Conservation (phyloP, 2,113 vertebrate genomes). For the Tyto alba region DNA sequence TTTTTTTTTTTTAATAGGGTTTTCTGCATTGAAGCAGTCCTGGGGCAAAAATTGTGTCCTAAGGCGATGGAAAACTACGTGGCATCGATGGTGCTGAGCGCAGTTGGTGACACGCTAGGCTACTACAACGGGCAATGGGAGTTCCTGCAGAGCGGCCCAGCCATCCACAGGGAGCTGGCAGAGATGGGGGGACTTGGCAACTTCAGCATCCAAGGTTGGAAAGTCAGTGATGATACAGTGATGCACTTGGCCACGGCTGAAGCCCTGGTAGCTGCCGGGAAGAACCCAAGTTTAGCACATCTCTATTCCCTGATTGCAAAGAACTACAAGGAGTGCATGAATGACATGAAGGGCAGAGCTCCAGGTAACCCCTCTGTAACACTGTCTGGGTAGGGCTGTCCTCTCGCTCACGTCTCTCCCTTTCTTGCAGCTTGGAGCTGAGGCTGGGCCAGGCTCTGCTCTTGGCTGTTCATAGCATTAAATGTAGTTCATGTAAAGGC, state of each 20-base stretch:
- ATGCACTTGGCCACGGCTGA: constrained; percentile 85
- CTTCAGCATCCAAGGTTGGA: constrained; percentile 63
- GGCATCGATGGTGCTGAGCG: constrained; percentile 79
- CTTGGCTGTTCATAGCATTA: background rate
- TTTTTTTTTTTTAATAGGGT: background rate
- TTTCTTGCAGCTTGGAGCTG: background rate
- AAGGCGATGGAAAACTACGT: constrained; percentile 65
- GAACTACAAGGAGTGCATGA: constrained; percentile 79
- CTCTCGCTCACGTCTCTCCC: accelerated
- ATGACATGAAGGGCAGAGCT: constrained; percentile 76
- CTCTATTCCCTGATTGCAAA: constrained; percentile 74
- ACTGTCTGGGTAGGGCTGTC: background rate
- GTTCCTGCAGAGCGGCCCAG: constrained; percentile 59
- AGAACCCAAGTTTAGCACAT: background rate
- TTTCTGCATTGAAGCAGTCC: background rate
- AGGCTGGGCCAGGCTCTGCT: background rate
- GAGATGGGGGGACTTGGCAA: constrained; percentile 70
- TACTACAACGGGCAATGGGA: constrained; percentile 73
- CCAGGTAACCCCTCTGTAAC: constrained; percentile 66
- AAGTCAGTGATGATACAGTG: constrained; percentile 80
- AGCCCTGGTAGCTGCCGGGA: constrained; percentile 69
- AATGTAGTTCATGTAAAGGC: background rate
- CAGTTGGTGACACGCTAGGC: constrained; percentile 75
- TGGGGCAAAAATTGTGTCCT: background rate
- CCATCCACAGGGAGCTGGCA: constrained; percentile 73